Base-by-base conservation (phyloP, 2,888 invertebrate species). In the Pyrrhia umbra region DNA sequence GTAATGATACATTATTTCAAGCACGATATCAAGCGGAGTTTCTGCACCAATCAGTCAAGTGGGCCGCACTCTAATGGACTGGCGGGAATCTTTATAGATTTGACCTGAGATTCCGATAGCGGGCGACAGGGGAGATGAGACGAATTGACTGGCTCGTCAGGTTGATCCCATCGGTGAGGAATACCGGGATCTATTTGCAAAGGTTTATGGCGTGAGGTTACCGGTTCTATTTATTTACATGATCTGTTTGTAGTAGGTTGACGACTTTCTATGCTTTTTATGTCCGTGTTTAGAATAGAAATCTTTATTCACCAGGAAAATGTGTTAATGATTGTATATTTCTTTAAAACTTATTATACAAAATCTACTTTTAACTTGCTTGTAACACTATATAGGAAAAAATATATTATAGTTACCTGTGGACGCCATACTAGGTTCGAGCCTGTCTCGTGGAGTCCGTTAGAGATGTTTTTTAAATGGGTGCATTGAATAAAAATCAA, bases 81-180 rank as follows among this genome's bases (percentile, higher is more conserved):
- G 54, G 20, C 30, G 43, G 59, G 54, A 61, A 73, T 70, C 78
- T 78, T 78, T 73, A 73, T 70, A 70, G 76, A 78, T 78, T 60
- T 64, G 71, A 68, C 65, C 72, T 63, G 68, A 68, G 68, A 72
- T 63, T 57, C 47, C 58, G 55, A 42, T 51, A 37, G 56, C 18
- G 46, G 49, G 56, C 49, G 27, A 8, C 56, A 15, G 34, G 27
- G 27, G 37, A 27, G 68, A 43, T 62, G 45, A 20, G 46, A 10
- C 9, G 39, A 45, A 58, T 55, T 47, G 45, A 21, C 43, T 4
- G 21, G 45, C 23, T 72, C 27, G 46, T 55, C 61, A 39, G 18
- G 18, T 20, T 23, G 20, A 3, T 6, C 30, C 10, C 18, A 20
- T 51, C 27, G 42, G 49, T 10, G 40, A 39, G 37, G 37, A 21